These are phyloP conservation scores for Puffinus mauretanicus DNA, from an alignment of 2,113 vertebrate species.

Conservation along the genomic window DNA sequence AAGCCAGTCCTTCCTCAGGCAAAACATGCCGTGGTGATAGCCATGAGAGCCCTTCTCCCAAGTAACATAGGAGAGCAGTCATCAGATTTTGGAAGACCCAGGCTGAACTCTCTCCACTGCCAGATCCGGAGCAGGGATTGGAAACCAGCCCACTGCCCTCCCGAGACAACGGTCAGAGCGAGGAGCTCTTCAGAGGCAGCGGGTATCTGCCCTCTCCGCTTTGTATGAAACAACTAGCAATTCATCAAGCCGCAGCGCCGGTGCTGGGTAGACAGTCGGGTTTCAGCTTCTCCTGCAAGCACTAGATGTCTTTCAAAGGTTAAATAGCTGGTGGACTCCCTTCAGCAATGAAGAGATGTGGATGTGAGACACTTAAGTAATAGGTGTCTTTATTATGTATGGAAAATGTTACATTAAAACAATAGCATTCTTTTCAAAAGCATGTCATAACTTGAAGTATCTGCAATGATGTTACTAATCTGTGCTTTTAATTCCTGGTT, in stretches of 20 bases:
- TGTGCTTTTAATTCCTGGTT: not conserved
- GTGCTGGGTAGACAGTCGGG: not conserved
- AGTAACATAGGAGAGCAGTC: not conserved
- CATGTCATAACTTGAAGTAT: not conserved
- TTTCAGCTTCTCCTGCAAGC: not conserved
- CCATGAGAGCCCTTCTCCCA: not conserved
- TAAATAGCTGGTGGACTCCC: not conserved
- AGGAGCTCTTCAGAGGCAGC: not conserved
- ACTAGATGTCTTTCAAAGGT: not conserved
- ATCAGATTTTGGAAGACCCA: not conserved
- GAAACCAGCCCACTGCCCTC: not conserved
- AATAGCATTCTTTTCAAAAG: not conserved
- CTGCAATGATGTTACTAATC: not conserved
- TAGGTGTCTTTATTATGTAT: not conserved
- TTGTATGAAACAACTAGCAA: not conserved
- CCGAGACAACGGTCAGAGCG: accelerated
- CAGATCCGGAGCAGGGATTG: not conserved
- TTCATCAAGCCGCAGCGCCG: accelerated
- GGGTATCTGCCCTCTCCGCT: not conserved
- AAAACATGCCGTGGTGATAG: not conserved
- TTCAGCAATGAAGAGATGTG: not conserved
- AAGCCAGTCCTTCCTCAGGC: not conserved
- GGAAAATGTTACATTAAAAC: not conserved
- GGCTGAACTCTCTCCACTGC: not conserved
- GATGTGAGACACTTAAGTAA: not conserved